Percentiles rank a stretch among this genome's conserved stretches.
These are phyloP conservation scores for Heterotilapia buettikoferi DNA, from an alignment of 2,113 vertebrate genomes.

Conservation along the genomic window DNA sequence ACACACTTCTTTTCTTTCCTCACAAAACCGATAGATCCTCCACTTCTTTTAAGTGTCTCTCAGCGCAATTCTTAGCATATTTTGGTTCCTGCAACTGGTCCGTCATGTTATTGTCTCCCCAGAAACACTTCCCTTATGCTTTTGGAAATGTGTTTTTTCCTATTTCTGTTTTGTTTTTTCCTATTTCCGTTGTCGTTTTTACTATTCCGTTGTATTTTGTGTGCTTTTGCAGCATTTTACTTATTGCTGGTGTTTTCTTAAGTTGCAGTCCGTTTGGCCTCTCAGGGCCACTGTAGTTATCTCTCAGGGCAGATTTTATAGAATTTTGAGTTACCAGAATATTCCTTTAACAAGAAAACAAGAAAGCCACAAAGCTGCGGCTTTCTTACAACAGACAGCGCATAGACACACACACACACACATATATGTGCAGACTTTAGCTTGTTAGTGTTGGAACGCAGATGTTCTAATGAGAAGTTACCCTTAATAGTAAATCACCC, in stretches of 20 bases:
- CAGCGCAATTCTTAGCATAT: neutral
- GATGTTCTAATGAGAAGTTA: neutral
- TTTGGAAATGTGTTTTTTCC: neutral
- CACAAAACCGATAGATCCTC: neutral
- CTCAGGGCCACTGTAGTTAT: neutral
- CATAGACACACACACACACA: rapidly evolving
- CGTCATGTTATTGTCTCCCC: neutral
- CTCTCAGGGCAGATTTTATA: neutral
- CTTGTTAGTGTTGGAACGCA: neutral
- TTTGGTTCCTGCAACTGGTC: neutral
- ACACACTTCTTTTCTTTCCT: neutral
- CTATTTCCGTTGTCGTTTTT: rapidly evolving
- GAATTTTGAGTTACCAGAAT: neutral
- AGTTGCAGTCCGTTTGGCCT: neutral
- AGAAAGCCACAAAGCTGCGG: neutral
- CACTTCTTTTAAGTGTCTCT: neutral
- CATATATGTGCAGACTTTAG: neutral
- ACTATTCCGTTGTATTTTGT: rapidly evolving
- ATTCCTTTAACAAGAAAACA: neutral
- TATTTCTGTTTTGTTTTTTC: rapidly evolving
- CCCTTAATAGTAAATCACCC: neutral
- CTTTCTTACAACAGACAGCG: neutral
- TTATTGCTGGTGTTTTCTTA: neutral
- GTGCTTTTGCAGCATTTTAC: neutral
- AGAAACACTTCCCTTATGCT: neutral